These are phyloP conservation scores for Protonibea diacanthus DNA, from an alignment of 2,797 vertebrate genomes.

Conservation along the genomic window DNA sequence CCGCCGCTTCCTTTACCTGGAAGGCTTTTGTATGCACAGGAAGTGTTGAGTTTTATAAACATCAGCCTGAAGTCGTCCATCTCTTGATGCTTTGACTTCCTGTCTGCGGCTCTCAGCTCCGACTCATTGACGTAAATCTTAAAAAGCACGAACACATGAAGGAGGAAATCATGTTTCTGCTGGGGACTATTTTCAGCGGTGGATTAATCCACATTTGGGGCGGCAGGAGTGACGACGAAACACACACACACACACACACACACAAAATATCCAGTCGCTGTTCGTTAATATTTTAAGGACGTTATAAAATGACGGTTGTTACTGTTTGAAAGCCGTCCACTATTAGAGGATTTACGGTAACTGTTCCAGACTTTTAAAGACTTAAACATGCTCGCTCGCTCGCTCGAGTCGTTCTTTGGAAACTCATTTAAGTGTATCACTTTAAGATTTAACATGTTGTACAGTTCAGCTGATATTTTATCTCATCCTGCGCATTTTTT, in stretches of 20 bases:
- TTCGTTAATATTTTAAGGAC: neutral
- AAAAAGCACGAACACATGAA: no score
- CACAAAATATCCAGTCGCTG: no score
- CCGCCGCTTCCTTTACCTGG: neutral
- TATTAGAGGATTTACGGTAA: slow-evolving; percentile 47
- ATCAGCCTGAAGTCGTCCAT: neutral
- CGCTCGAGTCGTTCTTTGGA: slow-evolving; percentile 6
- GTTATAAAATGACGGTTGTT: no score
- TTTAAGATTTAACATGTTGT: slow-evolving; percentile 44
- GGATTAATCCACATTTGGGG: no score
- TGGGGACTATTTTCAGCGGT: no score
- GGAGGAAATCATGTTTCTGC: no score
- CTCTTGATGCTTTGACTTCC: no score
- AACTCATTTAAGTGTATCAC: slow-evolving; percentile 53
- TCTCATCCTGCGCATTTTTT: neutral
- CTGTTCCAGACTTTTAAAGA: neutral
- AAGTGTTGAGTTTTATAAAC: neutral
- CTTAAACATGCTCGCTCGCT: neutral
- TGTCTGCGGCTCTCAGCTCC: no score
- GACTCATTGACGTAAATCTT: no score
- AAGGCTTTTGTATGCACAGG: neutral
- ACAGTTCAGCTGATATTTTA: slow-evolving; percentile 22
- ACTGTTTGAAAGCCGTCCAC: neutral
- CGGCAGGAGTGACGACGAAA: no score
- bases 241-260: no score